A percentile compares a stretch with the other conserved stretches of the same genome.
Conservation (phyloP, 2,888 invertebrate species). For the Caenorhabditis afra region DNA sequence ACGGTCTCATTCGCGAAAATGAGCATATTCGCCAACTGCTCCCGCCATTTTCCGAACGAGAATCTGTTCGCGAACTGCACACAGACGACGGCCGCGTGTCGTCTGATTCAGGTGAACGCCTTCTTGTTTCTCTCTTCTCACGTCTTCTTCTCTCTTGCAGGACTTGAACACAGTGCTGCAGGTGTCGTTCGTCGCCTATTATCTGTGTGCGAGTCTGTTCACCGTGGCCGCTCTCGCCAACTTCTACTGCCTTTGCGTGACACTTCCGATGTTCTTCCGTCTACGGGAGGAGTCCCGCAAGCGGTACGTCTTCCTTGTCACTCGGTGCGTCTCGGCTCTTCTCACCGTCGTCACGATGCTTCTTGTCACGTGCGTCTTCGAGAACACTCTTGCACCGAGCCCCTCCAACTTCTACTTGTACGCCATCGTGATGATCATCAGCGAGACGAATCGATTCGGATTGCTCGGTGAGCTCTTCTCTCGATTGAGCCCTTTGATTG, state of each 20-base stretch:
- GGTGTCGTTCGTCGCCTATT: constrained; percentile 12
- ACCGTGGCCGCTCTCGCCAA: constrained; percentile 12
- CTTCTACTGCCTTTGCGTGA: constrained; percentile 36
- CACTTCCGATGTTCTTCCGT: constrained; percentile 33
- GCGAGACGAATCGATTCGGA: constrained; percentile 27
- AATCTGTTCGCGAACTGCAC: constrained; percentile 24
- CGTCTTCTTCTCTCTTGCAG: not conserved
- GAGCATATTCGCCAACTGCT: constrained; percentile 43
- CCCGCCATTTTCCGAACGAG: constrained; percentile 29
- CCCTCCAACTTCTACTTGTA: constrained; percentile 24
- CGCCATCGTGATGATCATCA: constrained; percentile 19
- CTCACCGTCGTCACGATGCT: constrained; percentile 24
- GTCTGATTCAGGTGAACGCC: constrained; percentile 13
- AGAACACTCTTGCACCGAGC: constrained; percentile 4
- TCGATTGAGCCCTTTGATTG: not conserved
- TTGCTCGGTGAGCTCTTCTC: constrained; percentile 30
- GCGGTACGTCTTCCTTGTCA: constrained; percentile 33
- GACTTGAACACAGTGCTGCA: constrained; percentile 26
- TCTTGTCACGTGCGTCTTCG: constrained; percentile 1
- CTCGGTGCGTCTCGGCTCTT: constrained; percentile 32
- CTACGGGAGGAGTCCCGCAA: constrained; percentile 26
- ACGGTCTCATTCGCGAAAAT: constrained; percentile 1
- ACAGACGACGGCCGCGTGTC: constrained; percentile 21
- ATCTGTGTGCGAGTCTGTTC: constrained; percentile 16
- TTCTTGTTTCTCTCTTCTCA: too few relatives aligned